Percentiles rank a stretch among this genome's conserved stretches.
Conservation (phyloP, 1,140 invertebrate species). For the Drosophila pallidifrons region DNA sequence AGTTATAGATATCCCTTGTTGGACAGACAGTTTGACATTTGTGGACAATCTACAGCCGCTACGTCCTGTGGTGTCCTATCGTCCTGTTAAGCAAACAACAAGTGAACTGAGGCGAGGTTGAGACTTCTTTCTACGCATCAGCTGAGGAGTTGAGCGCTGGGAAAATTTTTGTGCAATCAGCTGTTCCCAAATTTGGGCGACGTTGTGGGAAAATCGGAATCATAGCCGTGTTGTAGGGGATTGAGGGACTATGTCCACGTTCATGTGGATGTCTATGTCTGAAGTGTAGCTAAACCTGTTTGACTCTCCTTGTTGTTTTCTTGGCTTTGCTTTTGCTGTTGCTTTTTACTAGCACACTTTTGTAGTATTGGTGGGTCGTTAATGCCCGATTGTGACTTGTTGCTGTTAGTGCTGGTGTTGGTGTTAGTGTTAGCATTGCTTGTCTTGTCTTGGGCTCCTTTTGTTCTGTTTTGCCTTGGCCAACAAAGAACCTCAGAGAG, state of each 20-base stretch:
- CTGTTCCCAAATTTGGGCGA: constrained; percentile 51
- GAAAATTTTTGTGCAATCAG: constrained; percentile 79
- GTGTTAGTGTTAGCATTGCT: constrained; percentile 38
- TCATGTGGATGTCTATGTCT: constrained; percentile 37
- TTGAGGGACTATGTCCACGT: constrained; percentile 17
- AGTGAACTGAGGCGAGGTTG: constrained; percentile 53
- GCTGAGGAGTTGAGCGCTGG: constrained; percentile 68
- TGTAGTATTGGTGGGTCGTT: constrained; percentile 37
- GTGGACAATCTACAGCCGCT: constrained; percentile 70
- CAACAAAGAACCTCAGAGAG: constrained; percentile 60
- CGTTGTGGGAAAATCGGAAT: constrained; percentile 68
- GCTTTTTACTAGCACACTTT: constrained; percentile 7
- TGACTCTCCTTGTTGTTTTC: constrained; percentile 70
- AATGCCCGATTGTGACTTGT: constrained; percentile 56
- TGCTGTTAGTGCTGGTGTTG: constrained; percentile 26
- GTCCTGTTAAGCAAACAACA: constrained; percentile 77
- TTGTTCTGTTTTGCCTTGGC: constrained; percentile 54
- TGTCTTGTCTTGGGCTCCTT: constrained; percentile 36
- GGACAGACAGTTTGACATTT: constrained; percentile 75
- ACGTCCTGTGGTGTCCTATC: constrained; percentile 68
- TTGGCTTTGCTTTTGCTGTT: constrained; percentile 41
- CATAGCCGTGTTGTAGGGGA: constrained; percentile 20
- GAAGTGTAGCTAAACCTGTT: constrained; percentile 78
- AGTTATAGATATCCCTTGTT: constrained; percentile 79
- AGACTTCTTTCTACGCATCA: constrained; percentile 45